phyloP scores from a whole-genome alignment of 2,797 vertebrate genomes.

The Lepidocolaptes lacrymiger region DNA sequence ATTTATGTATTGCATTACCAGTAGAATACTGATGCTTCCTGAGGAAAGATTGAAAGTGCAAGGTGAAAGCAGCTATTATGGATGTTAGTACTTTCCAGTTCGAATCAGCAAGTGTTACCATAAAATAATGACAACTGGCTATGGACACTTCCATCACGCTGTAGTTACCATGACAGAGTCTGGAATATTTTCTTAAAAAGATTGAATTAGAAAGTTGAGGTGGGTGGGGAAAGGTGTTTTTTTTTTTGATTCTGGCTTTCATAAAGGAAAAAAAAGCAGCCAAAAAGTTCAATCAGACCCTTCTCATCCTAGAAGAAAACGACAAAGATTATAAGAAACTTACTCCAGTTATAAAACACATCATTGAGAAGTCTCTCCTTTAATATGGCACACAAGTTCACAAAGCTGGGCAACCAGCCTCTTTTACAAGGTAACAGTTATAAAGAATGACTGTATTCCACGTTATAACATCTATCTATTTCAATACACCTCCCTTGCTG shows the following conservation, averaged over 20 bases:
- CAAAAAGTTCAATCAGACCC: neutral
- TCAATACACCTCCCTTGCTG: neutral
- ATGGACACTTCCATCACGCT: neutral
- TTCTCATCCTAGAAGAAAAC: neutral
- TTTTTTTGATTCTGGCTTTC: neutral
- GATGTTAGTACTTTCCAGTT: neutral
- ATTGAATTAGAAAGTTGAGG: neutral
- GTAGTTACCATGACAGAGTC: neutral
- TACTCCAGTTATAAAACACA: neutral
- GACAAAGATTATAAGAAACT: neutral
- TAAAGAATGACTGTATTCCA: neutral
- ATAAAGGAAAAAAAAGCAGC: neutral
- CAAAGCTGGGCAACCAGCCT: neutral
- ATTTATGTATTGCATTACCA: constrained; percentile 18
- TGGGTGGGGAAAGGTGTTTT: too few species aligned
- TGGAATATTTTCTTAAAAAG: neutral
- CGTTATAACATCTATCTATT: neutral
- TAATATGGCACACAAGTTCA: neutral
- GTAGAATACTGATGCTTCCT: neutral
- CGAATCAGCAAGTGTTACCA: neutral
- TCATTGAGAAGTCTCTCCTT: neutral
- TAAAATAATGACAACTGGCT: neutral
- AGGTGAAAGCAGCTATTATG: neutral
- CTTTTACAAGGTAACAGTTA: neutral
- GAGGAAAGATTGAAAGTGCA: neutral